A percentile compares a stretch with the other conserved stretches of the same genome.
These are phyloP conservation scores for Todiramphus chloris DNA, from an alignment of 2,113 vertebrate genomes.

Conservation along the genomic window DNA sequence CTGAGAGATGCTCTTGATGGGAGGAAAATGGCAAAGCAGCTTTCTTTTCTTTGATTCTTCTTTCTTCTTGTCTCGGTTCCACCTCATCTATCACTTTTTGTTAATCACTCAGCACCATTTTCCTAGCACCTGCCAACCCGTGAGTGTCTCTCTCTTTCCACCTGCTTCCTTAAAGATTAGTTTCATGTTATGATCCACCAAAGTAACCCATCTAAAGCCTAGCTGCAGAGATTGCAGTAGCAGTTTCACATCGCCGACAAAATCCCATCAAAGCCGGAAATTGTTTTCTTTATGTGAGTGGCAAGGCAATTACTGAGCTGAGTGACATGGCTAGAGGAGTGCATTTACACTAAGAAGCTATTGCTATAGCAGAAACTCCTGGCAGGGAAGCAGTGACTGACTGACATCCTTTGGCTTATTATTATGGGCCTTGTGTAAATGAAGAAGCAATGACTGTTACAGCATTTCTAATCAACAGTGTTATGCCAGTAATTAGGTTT, in stretches of 20 bases:
- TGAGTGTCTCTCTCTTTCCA: neutral
- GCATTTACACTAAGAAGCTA: conserved; percentile 25
- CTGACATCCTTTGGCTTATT: conserved; percentile 54
- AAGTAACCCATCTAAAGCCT: conserved; percentile 1
- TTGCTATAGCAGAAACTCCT: conserved; percentile 14
- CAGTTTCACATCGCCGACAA: neutral
- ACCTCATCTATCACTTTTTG: neutral
- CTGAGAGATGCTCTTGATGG: neutral
- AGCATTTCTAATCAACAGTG: conserved; percentile 71
- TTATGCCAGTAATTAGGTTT: conserved; percentile 75
- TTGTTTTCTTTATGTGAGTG: conserved; percentile 57
- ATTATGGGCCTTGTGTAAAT: conserved; percentile 53
- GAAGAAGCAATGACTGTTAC: conserved; percentile 51
- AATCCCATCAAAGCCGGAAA: conserved; percentile 28
- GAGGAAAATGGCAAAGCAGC: neutral
- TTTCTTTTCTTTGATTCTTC: neutral
- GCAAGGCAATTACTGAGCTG: conserved; percentile 53
- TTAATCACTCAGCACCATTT: neutral
- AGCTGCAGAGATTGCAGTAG: neutral
- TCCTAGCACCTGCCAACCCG: neutral
- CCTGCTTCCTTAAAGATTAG: conserved; percentile 56
- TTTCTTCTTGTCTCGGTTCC: neutral
- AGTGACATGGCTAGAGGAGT: conserved; percentile 14
- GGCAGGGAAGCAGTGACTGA: conserved; percentile 52
- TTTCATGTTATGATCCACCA: conserved; percentile 11